These are phyloP conservation scores for Alsophila aescularia DNA, from an alignment of 2,888 invertebrate genomes.

Conservation along the genomic window DNA sequence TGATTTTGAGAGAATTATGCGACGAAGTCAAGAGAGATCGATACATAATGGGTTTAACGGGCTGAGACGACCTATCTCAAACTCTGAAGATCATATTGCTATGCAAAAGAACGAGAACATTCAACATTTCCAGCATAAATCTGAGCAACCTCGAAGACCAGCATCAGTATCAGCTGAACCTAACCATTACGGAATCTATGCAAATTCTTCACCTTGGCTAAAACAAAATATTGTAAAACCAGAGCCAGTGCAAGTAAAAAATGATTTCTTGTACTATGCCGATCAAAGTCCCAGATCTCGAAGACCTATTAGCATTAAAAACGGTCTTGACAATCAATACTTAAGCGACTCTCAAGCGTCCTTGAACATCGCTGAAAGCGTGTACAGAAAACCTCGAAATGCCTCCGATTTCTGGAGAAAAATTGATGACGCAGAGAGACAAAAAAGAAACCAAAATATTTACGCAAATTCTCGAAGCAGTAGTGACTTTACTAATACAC, in stretches of 20 bases:
- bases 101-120: constrained; percentile 78
- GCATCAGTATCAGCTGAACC: constrained; percentile 81
- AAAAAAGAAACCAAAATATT: constrained; percentile 63
- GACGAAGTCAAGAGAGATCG: constrained; percentile 77
- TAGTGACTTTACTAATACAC: constrained; percentile 67
- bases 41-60: constrained; percentile 72
- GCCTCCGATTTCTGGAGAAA: constrained; percentile 87
- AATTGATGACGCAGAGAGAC: constrained; percentile 82
- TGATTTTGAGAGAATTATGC: constrained; percentile 78
- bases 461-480: constrained; percentile 67
- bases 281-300: constrained; percentile 90
- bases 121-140: constrained; percentile 60
- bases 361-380: constrained; percentile 57
- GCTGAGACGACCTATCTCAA: constrained; percentile 76
- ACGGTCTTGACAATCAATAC: constrained; percentile 73
- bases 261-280: constrained; percentile 87
- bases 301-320: constrained; percentile 88
- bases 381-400: constrained; percentile 74
- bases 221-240: constrained; percentile 67
- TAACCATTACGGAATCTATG: constrained; percentile 74
- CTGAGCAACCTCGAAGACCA: constrained; percentile 75
- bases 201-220: constrained; percentile 73
- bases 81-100: constrained; percentile 80
- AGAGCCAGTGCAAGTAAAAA: constrained; percentile 68
- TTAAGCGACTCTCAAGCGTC: constrained; percentile 80